Evolutionary conservation across 1,140 invertebrate genomes (phyloP), one percentile per base, ranked within the genome.

Genomic region (Drosophila virilis): DNA sequence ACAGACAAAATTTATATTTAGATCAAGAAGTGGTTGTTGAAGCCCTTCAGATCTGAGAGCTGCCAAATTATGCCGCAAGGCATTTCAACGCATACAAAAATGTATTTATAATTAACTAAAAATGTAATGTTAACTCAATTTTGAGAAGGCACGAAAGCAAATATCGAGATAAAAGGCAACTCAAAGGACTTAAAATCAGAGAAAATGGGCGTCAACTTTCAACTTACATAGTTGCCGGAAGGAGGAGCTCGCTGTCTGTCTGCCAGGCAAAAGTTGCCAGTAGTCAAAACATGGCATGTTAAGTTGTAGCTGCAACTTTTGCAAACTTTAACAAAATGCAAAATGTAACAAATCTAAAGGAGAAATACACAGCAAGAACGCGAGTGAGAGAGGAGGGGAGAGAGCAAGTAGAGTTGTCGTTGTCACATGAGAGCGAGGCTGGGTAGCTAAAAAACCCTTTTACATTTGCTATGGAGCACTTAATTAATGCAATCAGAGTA

Each of bases 261-360:
- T 55, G 72, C 33, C 17, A 17, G 45, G 35, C 45, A 64, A 79
- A 78, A 74, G 77, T 79, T 79, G 61, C 22, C 46, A 72, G 32
- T 70, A 79, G 64, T 79, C 70, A 74, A 74, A 79, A 65, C 77
- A 74, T 74, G 77, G 77, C 77, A 79, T 79, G 77, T 79, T 79
- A 79, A 79, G 77, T 79, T 79, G 62, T 55, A 70, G 64, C 22
- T 28, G 22, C 70, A 79, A 79, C 77, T 79, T 79, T 65, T 65
- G 77, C 42, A 57, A 73, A 78, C 76, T 78, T 77, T 70, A 37
- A 35, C 77, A 38, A 57, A 67, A 67, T 40, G 35, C 64, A 43
- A 67, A 40, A 38, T 66, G 52, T 57, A 38, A 46, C 64, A 79
- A 79, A 79, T 79, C 77, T 79, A 64, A 74, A 58, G 45, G 60